phyloP scores from a whole-genome alignment of 2,113 vertebrate genomes.

The Sula dactylatra region DNA sequence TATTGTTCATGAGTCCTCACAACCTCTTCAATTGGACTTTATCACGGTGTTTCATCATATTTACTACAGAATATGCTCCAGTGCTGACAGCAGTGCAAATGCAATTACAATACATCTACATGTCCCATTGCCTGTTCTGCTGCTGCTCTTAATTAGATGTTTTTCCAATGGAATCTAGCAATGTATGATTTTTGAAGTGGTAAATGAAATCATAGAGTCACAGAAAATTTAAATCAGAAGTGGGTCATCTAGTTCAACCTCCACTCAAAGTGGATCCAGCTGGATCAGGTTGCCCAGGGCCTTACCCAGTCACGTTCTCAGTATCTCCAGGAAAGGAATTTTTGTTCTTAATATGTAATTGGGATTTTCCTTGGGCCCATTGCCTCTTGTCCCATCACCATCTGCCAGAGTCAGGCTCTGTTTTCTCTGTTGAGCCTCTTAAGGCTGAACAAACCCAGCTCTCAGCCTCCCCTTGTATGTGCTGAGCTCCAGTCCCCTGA shows the following conservation, averaged over 20 bases:
- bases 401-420: neutral
- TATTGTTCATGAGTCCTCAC: neutral
- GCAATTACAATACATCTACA: neutral
- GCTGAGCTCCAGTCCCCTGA: neutral
- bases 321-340: neutral
- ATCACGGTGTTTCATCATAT: neutral
- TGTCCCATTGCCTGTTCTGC: neutral
- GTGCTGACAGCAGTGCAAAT: neutral
- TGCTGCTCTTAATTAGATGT: neutral
- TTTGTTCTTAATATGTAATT: neutral
- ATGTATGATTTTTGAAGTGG: neutral
- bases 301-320: neutral
- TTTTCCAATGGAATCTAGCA: neutral
- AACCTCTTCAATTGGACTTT: neutral
- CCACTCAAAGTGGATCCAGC: neutral
- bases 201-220: neutral
- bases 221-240: neutral
- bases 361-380: neutral
- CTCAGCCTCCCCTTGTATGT: neutral
- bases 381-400: neutral
- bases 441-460: neutral
- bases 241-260: neutral
- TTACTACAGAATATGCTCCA: neutral
- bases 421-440: neutral
- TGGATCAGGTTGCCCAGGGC: neutral